phyloP scores from a whole-genome alignment of 2,888 invertebrate species.

The Hyposoter dolosus region DNA sequence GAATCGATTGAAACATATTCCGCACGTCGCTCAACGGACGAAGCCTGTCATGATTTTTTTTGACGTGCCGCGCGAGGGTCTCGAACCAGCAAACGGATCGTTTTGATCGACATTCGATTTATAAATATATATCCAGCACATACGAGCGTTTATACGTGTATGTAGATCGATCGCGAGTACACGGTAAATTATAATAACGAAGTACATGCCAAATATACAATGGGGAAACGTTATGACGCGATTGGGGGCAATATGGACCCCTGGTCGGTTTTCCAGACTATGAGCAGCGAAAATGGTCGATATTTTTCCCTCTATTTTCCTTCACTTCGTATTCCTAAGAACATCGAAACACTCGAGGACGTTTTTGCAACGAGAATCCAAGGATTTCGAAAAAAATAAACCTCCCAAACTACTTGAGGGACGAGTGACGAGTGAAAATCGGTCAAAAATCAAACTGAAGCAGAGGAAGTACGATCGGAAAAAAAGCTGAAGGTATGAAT shows the following conservation, averaged over 20 bases:
- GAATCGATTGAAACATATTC: slow-evolving; percentile 70
- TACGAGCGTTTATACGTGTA: neutral
- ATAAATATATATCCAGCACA: neutral
- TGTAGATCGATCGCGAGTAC: neutral
- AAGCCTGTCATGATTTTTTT: slow-evolving; percentile 54
- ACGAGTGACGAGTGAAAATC: too few species aligned
- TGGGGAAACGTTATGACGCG: neutral
- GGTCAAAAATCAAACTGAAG: too few species aligned
- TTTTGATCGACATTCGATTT: slow-evolving; percentile 60
- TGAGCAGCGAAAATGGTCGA: neutral
- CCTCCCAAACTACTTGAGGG: too few species aligned
- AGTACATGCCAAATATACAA: neutral
- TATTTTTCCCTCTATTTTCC: neutral
- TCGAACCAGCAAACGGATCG: slow-evolving; percentile 21
- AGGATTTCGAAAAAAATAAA: too few species aligned
- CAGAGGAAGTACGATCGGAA: too few species aligned
- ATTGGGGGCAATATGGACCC: slow-evolving; percentile 1
- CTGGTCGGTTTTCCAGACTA: neutral
- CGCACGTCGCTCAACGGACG: slow-evolving; percentile 59
- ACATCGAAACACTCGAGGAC: too few species aligned
- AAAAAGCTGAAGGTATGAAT: neutral
- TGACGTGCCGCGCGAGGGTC: slow-evolving; percentile 48
- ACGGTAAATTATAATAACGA: slow-evolving; percentile 56
- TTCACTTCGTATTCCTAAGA: neutral
- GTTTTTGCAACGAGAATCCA: too few species aligned